These are phyloP conservation scores for Geopemphigus sp. DNA, from an alignment of 1,140 invertebrate genomes.

Conservation along the genomic window DNA sequence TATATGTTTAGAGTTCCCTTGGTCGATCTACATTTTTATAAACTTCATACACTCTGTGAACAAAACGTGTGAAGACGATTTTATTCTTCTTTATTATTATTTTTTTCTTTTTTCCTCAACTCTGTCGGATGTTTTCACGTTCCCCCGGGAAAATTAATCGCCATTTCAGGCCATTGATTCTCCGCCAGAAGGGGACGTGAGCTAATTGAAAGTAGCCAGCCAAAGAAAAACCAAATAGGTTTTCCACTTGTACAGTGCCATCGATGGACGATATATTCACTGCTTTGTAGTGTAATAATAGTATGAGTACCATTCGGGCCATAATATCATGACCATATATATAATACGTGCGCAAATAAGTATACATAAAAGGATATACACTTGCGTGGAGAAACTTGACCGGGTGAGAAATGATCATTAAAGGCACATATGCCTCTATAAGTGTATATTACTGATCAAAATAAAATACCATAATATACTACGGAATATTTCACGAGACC, in stretches of 20 bases:
- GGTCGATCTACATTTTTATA: conserved; percentile 46
- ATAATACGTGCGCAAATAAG: not conserved
- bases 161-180: conserved; percentile 43
- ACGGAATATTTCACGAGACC: not conserved
- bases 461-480: not conserved
- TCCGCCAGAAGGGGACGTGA: not conserved
- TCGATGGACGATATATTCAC: not conserved
- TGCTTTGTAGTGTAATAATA: not conserved
- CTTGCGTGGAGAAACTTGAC: not conserved
- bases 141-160: conserved; percentile 46
- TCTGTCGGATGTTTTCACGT: conserved; percentile 17
- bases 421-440: too few relatives aligned
- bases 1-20: conserved; percentile 19
- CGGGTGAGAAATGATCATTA: not conserved
- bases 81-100: conserved; percentile 6
- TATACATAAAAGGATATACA: not conserved
- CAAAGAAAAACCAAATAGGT: not conserved
- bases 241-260: not conserved
- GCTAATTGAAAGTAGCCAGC: conserved; percentile 32
- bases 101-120: not conserved
- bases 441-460: too few relatives aligned
- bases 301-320: not conserved
- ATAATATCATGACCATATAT: not conserved
- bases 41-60: conserved; percentile 39
- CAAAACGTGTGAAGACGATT: conserved; percentile 41